Evolutionary conservation across 2,888 invertebrate genomes (phyloP).

Genomic region (Pardosa pseudoannulata): DNA sequence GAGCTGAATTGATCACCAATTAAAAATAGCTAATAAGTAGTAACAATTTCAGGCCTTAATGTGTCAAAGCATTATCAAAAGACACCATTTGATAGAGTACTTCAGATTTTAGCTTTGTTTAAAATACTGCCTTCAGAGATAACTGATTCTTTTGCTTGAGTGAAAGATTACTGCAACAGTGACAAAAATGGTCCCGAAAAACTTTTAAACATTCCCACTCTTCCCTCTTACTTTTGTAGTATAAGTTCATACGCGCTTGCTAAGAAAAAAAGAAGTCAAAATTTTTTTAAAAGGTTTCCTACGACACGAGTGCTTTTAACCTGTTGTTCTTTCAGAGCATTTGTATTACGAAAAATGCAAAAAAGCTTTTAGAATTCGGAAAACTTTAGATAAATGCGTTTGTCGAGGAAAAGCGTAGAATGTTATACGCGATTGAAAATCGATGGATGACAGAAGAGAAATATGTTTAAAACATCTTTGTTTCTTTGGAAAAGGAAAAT

Average conservation of each 20-base stretch:
- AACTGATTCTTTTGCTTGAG: too few relatives aligned
- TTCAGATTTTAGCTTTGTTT: too few relatives aligned
- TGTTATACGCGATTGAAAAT: slow-evolving; percentile 37
- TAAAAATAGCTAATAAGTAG: too few relatives aligned
- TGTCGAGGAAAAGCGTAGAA: background rate
- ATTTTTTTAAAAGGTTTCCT: slow-evolving; percentile 36
- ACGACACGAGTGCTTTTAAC: slow-evolving; percentile 57
- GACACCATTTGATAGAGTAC: too few relatives aligned
- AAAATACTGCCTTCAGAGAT: too few relatives aligned
- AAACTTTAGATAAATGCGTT: slow-evolving; percentile 14
- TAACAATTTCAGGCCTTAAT: too few relatives aligned
- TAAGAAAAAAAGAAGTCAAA: background rate
- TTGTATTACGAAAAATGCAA: slow-evolving; percentile 29
- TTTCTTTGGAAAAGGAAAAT: slow-evolving; percentile 25
- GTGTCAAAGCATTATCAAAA: too few relatives aligned
- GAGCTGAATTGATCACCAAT: too few relatives aligned
- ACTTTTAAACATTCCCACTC: too few relatives aligned
- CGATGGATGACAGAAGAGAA: slow-evolving; percentile 32
- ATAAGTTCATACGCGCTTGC: background rate
- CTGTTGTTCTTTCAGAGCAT: slow-evolving; percentile 46
- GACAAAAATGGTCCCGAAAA: too few relatives aligned
- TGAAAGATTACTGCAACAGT: too few relatives aligned
- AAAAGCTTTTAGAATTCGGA: slow-evolving; percentile 46
- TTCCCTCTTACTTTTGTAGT: too few relatives aligned
- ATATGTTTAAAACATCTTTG: slow-evolving; percentile 45